phyloP scores from a whole-genome alignment of 2,888 invertebrate genomes.

The Mystacides longicornis region DNA sequence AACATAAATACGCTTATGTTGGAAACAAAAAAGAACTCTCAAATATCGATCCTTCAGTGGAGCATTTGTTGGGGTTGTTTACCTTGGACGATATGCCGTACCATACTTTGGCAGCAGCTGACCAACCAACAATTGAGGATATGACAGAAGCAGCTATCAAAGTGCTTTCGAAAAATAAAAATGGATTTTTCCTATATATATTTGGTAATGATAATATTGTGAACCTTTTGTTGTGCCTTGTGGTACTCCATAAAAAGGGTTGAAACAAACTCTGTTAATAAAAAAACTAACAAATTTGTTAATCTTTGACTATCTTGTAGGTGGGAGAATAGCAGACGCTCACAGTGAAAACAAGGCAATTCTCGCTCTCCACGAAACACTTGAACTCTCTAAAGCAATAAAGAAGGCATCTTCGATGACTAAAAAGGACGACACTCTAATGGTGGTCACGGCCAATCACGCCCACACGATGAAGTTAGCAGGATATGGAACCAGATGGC shows the following conservation, averaged over 20 bases:
- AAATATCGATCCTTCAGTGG: conserved; percentile 41
- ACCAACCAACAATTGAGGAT: conserved; percentile 63
- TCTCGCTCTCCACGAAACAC: conserved; percentile 59
- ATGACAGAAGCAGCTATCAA: conserved; percentile 68
- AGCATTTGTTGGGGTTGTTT: conserved; percentile 66
- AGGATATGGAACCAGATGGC: conserved; percentile 63
- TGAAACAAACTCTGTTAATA: too few relatives aligned
- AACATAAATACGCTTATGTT: conserved; percentile 48
- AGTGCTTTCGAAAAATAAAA: conserved; percentile 53
- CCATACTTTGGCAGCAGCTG: conserved; percentile 54
- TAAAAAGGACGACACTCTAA: conserved; percentile 62
- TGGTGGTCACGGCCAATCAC: conserved; percentile 74
- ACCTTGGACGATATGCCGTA: conserved; percentile 62
- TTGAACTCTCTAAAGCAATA: conserved; percentile 57
- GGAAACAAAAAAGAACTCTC: conserved; percentile 57
- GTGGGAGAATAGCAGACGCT: conserved; percentile 60
- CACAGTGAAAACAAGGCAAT: conserved; percentile 55
- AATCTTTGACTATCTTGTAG: conserved; percentile 33
- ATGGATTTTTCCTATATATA: conserved; percentile 71
- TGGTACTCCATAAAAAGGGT: too few relatives aligned
- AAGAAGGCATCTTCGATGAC: conserved; percentile 51
- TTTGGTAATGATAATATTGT: conserved; percentile 40
- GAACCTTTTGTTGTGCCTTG: too few relatives aligned
- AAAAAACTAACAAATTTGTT: too few relatives aligned
- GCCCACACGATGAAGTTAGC: conserved; percentile 69